phyloP scores from a whole-genome alignment of 2,113 vertebrate genomes.

The Cochlearius cochlearius region DNA sequence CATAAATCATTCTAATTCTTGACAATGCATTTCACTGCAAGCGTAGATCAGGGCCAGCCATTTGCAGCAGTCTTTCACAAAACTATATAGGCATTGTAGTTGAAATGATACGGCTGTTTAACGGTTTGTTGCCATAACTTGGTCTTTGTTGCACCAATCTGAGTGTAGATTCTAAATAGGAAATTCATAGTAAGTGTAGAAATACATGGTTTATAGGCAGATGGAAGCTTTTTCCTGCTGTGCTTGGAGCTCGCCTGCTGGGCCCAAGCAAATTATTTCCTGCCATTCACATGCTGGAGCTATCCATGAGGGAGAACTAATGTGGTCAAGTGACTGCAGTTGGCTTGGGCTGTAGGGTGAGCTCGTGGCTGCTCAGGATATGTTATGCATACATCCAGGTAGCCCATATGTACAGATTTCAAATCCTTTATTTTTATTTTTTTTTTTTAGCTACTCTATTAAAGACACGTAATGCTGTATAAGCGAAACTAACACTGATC shows the following conservation, averaged over 20 bases:
- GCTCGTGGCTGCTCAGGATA: background rate
- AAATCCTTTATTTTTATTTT: background rate
- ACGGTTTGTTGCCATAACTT: background rate
- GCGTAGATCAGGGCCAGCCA: background rate
- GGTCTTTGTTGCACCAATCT: background rate
- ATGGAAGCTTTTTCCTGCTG: background rate
- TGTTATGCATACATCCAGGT: background rate
- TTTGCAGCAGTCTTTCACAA: background rate
- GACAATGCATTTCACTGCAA: background rate
- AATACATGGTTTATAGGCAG: background rate
- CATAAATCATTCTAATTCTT: background rate
- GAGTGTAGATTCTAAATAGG: background rate
- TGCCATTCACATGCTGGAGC: background rate
- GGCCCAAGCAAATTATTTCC: background rate
- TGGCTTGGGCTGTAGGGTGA: background rate
- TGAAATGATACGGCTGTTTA: background rate
- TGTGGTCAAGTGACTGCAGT: background rate
- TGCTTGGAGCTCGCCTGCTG: background rate
- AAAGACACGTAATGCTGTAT: background rate
- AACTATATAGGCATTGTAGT: background rate
- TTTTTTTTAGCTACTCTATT: background rate
- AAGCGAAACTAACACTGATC: background rate
- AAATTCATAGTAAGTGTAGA: background rate
- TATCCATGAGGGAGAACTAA: fast-evolving
- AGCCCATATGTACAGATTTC: background rate